Base-by-base conservation (phyloP, 2,113 vertebrate species). In the Laticauda colubrina region DNA sequence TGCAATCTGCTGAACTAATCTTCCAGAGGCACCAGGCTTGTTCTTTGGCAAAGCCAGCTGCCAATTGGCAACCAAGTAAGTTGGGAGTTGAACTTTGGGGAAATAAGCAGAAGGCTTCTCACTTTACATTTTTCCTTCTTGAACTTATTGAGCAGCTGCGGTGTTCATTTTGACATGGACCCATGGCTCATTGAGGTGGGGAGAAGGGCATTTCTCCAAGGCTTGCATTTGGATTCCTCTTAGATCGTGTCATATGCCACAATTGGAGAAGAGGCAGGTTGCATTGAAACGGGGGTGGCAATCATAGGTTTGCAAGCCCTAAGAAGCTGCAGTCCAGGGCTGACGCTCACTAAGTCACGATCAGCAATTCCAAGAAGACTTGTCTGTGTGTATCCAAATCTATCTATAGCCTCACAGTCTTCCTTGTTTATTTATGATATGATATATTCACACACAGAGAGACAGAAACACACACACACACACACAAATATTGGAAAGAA, bases 61-160 rank as follows among this genome's bases (percentile, higher is more conserved):
- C 91, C 91, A 92, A 92, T 54, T 94, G 93, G 93, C 91, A 94
- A 87, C 64, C 39, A 92, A 94, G 53, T 59, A 1, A 90, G 93
- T 57, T 56, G 57, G 45, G 86, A 75, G 59, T n/a, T 2, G 26
- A 92, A 90, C 91, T 91, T 94, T 94, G 93, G 86, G 93, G 94
- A 75, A 89, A 92, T 23, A 94, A 87, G 64, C 91, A 92, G 86
- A 56, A 55, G 75, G 0, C 94, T 95, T 91, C 90, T 88, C 48
- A 23, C 93, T 96, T 93, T 55, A 89, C 89, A 89, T 94, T 93
- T 93, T 64, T 64, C 59, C 90, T 75, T 92, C 64, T 87, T 93
- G 55, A 94, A 94, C 45, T 9, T 0, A 85, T 91, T 92, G 87
- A 90, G 91, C 88, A 81, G 91, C 91, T 90, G 2, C n/a, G 0